A percentile compares a stretch with the other conserved stretches of the same genome.
phyloP scores from a whole-genome alignment of 2,797 vertebrate species.

The Gymnoscopelus microlampas region DNA sequence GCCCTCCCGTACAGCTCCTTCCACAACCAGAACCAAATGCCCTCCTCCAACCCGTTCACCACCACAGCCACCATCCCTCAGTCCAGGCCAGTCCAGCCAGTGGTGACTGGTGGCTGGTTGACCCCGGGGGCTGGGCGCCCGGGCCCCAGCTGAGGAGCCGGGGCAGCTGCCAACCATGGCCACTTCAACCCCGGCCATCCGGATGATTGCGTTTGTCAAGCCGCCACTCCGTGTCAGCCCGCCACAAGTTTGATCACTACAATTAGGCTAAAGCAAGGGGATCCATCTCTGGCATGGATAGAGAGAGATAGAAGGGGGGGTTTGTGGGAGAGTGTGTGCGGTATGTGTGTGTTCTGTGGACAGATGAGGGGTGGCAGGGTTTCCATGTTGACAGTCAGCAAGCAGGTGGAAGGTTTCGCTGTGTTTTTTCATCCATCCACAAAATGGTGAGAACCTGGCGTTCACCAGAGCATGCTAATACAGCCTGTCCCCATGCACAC shows the following conservation, averaged over 20 bases:
- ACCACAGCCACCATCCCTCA: slow-evolving; percentile 16
- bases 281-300: slow-evolving; percentile 38
- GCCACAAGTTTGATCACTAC: slow-evolving; percentile 75
- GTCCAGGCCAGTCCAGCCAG: slow-evolving; percentile 52
- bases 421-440: slow-evolving; percentile 1
- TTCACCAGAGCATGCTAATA: no score
- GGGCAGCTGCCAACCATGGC: slow-evolving; percentile 84
- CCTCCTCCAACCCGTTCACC: slow-evolving; percentile 28
- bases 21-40: slow-evolving; percentile 24
- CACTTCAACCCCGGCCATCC: slow-evolving; percentile 80
- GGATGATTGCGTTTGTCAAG: slow-evolving; percentile 86
- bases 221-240: slow-evolving; percentile 82
- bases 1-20: slow-evolving; percentile 31
- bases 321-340: background rate
- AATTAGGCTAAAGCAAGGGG: slow-evolving; percentile 76
- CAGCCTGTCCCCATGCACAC: background rate
- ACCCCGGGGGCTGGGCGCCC: slow-evolving; percentile 64
- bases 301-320: background rate
- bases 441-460: background rate
- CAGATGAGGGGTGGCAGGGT: background rate
- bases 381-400: slow-evolving; percentile 16
- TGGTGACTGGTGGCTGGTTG: slow-evolving; percentile 62
- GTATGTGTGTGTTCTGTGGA: background rate
- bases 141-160: slow-evolving; percentile 82
- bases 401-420: slow-evolving; percentile 29